phyloP scores from a whole-genome alignment of 2,113 vertebrate genomes.

The Thamnaconus septentrionalis region DNA sequence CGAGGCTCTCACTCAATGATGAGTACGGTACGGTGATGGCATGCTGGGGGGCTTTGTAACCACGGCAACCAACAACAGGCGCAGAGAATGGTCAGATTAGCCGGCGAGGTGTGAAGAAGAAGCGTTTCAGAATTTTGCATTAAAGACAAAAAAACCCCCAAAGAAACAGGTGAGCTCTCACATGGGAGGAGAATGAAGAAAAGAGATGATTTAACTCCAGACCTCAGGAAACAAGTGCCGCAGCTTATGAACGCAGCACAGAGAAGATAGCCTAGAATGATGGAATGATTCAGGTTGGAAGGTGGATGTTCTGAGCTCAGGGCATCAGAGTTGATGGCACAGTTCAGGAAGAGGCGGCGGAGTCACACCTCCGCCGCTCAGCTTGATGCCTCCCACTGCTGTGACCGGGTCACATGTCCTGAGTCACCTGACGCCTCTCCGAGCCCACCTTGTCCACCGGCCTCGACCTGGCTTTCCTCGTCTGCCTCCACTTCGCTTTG shows the following conservation, averaged over 20 bases:
- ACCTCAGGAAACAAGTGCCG: too few relatives aligned
- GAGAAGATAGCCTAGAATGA: too few relatives aligned
- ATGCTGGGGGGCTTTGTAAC: slow-evolving; percentile 74
- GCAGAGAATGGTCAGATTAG: slow-evolving; percentile 71
- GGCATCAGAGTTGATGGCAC: neutral
- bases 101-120: slow-evolving; percentile 56
- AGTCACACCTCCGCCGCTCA: slow-evolving; percentile 73
- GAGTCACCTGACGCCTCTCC: slow-evolving; percentile 58
- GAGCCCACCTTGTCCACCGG: slow-evolving; percentile 2
- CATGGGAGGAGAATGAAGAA: neutral
- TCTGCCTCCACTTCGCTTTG: slow-evolving; percentile 17
- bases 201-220: neutral
- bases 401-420: slow-evolving; percentile 65
- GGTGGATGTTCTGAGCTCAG: too few relatives aligned
- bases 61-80: slow-evolving; percentile 77
- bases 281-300: too few relatives aligned
- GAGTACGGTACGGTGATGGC: slow-evolving; percentile 60
- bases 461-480: too few relatives aligned
- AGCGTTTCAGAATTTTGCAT: slow-evolving; percentile 45
- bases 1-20: slow-evolving; percentile 42
- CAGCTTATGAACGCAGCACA: too few relatives aligned
- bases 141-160: slow-evolving; percentile 27
- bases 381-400: slow-evolving; percentile 63
- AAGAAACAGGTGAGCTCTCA: neutral
- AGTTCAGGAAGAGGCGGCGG: slow-evolving; percentile 24